A percentile compares a stretch with the other conserved stretches of the same genome.
These are phyloP conservation scores for Catajapyx aquilonaris DNA, from an alignment of 1,140 invertebrate species.

Conservation along the genomic window DNA sequence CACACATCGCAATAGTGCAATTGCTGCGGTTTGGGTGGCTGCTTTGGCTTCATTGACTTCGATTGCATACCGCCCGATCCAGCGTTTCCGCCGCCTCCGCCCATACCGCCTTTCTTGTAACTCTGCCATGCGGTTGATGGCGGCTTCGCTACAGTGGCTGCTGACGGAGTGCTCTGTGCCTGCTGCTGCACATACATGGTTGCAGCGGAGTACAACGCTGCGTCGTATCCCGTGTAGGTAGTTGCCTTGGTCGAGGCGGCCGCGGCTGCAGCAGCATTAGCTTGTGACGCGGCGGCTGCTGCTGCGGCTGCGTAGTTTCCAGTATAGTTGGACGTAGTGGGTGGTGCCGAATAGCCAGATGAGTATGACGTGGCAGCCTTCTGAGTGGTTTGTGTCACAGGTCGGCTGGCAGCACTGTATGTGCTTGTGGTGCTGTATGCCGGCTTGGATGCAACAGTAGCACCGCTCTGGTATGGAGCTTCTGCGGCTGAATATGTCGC, in stretches of 20 bases:
- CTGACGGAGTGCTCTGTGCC: conserved; percentile 9
- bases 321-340: conserved; percentile 13
- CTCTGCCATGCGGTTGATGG: conserved; percentile 32
- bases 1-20: conserved; percentile 91
- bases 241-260: conserved; percentile 16
- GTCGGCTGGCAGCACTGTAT: conserved; percentile 34
- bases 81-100: conserved; percentile 24
- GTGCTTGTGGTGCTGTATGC: conserved; percentile 14
- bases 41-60: conserved; percentile 44
- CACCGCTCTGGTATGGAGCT: conserved; percentile 32
- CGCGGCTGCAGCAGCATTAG: conserved; percentile 21
- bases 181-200: conserved; percentile 73
- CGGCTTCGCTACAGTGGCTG: conserved; percentile 12
- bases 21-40: conserved; percentile 70
- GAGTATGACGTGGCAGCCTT: conserved; percentile 14
- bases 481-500: conserved; percentile 43
- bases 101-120: conserved; percentile 38
- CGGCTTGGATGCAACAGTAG: background rate
- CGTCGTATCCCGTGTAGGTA: conserved; percentile 51
- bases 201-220: conserved; percentile 78
- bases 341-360: conserved; percentile 18
- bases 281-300: conserved; percentile 21
- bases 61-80: conserved; percentile 27
- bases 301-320: conserved; percentile 26
- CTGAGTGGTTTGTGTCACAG: conserved; percentile 26